phyloP scores from a whole-genome alignment of 2,888 invertebrate genomes.

The Tineola bisselliella region DNA sequence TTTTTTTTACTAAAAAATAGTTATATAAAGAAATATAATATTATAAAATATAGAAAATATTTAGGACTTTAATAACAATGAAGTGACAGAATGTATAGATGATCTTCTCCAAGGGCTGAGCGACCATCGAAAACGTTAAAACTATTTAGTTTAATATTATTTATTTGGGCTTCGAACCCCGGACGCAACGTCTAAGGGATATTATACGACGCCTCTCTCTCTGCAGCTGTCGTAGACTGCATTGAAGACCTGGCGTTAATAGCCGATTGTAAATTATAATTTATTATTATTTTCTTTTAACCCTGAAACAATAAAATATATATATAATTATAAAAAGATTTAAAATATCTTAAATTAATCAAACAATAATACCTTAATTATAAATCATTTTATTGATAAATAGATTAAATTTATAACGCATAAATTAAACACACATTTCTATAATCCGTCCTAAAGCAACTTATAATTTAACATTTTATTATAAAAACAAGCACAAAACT shows the following conservation, averaged over 20 bases:
- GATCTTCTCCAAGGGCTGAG: conserved; percentile 50
- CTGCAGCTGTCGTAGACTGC: conserved; percentile 35
- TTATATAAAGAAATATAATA: conserved; percentile 14
- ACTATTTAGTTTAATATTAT: background rate
- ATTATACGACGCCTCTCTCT: conserved; percentile 25
- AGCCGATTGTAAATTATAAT: conserved; percentile 16
- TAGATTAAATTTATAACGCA: too few species aligned
- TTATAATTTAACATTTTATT: too few species aligned
- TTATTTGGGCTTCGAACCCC: background rate
- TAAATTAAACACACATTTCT: too few species aligned
- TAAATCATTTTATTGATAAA: too few species aligned
- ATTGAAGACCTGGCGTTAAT: conserved; percentile 29
- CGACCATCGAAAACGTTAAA: conserved; percentile 48
- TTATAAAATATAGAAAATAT: conserved; percentile 64
- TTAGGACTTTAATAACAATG: conserved; percentile 66
- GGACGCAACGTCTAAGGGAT: conserved; percentile 22
- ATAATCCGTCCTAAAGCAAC: too few species aligned
- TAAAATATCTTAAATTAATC: too few species aligned
- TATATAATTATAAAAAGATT: background rate
- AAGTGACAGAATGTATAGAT: conserved; percentile 63
- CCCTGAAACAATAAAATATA: conserved; percentile 52
- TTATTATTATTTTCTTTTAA: conserved; percentile 35
- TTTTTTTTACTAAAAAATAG: background rate
- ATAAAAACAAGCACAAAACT: too few species aligned
- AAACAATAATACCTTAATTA: too few species aligned